These are phyloP conservation scores for Drosophila varians DNA, from an alignment of 1,140 invertebrate species.

Conservation along the genomic window DNA sequence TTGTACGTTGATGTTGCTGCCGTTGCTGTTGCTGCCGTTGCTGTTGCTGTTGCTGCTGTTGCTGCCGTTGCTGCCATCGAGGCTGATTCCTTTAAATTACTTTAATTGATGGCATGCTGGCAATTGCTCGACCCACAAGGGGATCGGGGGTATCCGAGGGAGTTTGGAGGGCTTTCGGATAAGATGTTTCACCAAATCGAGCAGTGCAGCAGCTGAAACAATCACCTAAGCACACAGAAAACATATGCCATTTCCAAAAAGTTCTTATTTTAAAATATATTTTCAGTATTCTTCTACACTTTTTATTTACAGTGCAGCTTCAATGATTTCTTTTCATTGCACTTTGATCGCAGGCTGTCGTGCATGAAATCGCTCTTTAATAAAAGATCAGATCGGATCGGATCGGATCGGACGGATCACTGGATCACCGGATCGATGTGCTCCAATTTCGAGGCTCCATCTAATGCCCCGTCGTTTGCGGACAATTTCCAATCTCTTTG, in stretches of 20 bases:
- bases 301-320: conserved; percentile 6
- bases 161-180: conserved; percentile 17
- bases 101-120: conserved; percentile 74
- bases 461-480: conserved; percentile 20
- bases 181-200: not conserved
- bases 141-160: conserved; percentile 1
- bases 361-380: conserved; percentile 59
- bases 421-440: conserved; percentile 27
- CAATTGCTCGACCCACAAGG: conserved; percentile 24
- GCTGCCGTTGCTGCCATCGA: conserved; percentile 15
- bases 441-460: conserved; percentile 42
- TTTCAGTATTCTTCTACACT: no score
- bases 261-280: no score
- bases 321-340: conserved; percentile 70
- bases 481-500: conserved; percentile 43
- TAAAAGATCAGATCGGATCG: conserved; percentile 18
- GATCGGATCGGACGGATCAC: conserved; percentile 13
- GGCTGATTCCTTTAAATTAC: conserved; percentile 76
- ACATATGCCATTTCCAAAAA: no score
- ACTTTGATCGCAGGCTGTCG: conserved; percentile 57
- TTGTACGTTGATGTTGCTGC: not conserved
- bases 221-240: not conserved
- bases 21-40: conserved; percentile 1
- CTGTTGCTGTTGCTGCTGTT: conserved; percentile 20
- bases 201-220: conserved; percentile 12